Evolutionary conservation across 2,113 vertebrate species (phyloP).

Genomic region (Leptodactylus fuscus): DNA sequence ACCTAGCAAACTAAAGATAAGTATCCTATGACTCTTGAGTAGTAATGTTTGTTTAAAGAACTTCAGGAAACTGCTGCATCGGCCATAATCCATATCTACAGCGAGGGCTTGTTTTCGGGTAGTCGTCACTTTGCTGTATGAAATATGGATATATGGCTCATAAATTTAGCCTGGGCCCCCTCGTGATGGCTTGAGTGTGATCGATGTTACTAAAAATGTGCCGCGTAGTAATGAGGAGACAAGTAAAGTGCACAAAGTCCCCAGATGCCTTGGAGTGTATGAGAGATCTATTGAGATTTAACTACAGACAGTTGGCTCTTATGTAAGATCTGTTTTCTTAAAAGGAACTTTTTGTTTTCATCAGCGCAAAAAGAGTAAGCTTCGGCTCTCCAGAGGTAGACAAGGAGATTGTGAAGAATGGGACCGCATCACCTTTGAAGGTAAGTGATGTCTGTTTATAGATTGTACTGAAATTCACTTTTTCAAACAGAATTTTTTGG

Average conservation of each 20-base stretch:
- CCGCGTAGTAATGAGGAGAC: not conserved
- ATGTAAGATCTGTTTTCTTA: not conserved
- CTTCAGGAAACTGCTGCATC: not conserved
- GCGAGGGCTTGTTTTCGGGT: not conserved
- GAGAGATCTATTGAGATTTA: no score
- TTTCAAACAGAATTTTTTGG: no score
- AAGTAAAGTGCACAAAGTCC: no score
- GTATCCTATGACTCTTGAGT: not conserved
- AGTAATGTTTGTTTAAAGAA: not conserved
- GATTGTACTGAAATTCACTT: no score
- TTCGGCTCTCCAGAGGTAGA: conserved; percentile 62
- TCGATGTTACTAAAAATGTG: not conserved
- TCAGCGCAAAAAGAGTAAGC: conserved; percentile 66
- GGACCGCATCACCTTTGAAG: conserved; percentile 67
- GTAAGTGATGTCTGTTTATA: conserved; percentile 63
- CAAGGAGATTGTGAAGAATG: conserved; percentile 62
- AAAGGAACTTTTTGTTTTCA: conserved; percentile 59
- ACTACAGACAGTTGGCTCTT: not conserved
- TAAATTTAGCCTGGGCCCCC: not conserved
- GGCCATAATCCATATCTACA: not conserved
- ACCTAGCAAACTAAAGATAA: conserved; percentile 13
- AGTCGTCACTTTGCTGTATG: not conserved
- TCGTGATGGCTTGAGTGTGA: not conserved
- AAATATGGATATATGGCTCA: not conserved
- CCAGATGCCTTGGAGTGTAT: not conserved